Base-by-base conservation (phyloP, 2,888 invertebrate genomes). In the Carpatolechia fugitivella region DNA sequence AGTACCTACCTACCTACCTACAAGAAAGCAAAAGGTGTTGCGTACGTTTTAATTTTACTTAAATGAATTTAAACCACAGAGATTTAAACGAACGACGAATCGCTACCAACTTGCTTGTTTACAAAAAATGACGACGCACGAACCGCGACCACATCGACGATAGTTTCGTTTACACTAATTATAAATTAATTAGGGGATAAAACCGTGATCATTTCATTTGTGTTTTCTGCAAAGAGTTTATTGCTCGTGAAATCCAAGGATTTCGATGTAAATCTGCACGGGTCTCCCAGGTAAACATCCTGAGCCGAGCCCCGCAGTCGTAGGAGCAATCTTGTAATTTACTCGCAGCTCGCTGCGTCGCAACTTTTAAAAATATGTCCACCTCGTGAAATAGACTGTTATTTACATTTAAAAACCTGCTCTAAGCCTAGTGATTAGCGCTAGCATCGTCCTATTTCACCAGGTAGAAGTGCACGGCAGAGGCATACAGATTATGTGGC, bases 181-280 rank as follows among this genome's bases (percentile, higher is more conserved):
- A n/a, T 4, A 6, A 56, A 52, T 52, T 52, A 46, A 58, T 51
- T 58, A 16, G 40, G 41, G 57, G 60, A 66, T 68, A 69, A 68
- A 68, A 69, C 69, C 68, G 69, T 69, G 61, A 68, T 63, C 66
- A 59, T 24, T 6, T 24, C n/a, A 24, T 24, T 6, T 3, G 3
- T 6, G 24, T 24, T 24, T 24, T 3, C 6, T 4, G 3, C 24
- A 58, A 68, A 66, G 69, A 69, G 60, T 72, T 73, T 69, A 72
- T 68, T 65, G 69, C 69, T 67, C 69, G 69, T 71, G 69, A 76
- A 79, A 78, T 74, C 74, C 70, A 63, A 61, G 70, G 72, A 74
- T 74, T 71, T 70, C 65, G 68, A 74, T 78, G 73, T 76, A 76
- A 82, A 80, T 79, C 80, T 74, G 70, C 59, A 68, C 68, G 74